Base-by-base conservation (phyloP, 2,888 invertebrate genomes). In the Acanthoscelides obtectus region DNA sequence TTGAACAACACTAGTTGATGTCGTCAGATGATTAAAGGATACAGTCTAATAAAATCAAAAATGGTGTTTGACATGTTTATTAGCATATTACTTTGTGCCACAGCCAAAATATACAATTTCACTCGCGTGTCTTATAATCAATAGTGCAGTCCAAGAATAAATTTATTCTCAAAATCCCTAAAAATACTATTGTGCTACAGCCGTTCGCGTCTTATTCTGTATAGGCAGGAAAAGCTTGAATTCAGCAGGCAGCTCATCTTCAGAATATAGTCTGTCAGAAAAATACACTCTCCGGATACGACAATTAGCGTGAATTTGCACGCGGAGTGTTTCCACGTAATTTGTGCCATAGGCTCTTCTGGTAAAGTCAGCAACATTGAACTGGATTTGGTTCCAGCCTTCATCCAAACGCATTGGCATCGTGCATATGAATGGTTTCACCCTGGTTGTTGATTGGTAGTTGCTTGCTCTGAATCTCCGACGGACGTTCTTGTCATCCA, bases 261-360 rank as follows among this genome's bases (percentile, higher is more conserved):
- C 97, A 4, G 95, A 92, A 87, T 98, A 98, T 71, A 98, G 87
- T 81, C 97, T 78, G 84, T 95, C 94, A 8, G 94, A 92, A 83
- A 95, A 95, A 84, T 94, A 95, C 20, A 95, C 92, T 77, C 99
- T 90, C 73, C 99, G 88, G 81, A 99, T 91, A 77, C 99, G 90
- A 81, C 97, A 96, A 86, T 99, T 99, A 8, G 99, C 99, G 86
- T 99, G 98, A 74, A 99, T 94, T 89, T 98, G 95, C 63, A 99
- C 77, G 89, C 86, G 75, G 67, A 91, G 88, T 0, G 97, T 97
- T 86, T 98, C 97, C 71, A 97, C 93, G 86, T 97, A 98, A 85
- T 95, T 96, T 19, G 97, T 97, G n/a, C 97, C 97, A 83, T 98
- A 98, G 0, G 97, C 97, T 80, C 97, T 88, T 78, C 95, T 88